Conservation (phyloP, 1,140 invertebrate species). For the Drosophila busckii region DNA sequence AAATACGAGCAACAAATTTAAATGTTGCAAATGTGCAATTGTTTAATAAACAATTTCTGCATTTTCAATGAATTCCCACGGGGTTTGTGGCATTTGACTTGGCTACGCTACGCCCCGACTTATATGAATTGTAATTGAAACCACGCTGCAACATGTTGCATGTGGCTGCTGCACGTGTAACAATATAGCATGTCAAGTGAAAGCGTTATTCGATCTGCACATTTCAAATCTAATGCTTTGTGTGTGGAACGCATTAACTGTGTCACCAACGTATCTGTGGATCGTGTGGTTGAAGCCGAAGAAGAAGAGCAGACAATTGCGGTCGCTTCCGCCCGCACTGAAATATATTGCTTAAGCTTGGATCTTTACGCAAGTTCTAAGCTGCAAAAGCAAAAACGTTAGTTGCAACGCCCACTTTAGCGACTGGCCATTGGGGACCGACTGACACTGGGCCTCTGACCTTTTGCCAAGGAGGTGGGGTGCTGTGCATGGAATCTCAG, state of each 20-base stretch:
- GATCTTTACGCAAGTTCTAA: slow-evolving; percentile 2
- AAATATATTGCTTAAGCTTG: slow-evolving; percentile 6
- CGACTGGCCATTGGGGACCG: slow-evolving; percentile 5
- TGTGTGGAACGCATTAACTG: slow-evolving; percentile 19
- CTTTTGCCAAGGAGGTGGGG: slow-evolving; percentile 34
- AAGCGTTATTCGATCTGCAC: slow-evolving; percentile 27
- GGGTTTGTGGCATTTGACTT: slow-evolving; percentile 56
- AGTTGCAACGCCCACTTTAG: slow-evolving; percentile 56
- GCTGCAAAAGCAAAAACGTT: slow-evolving; percentile 37
- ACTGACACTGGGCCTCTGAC: slow-evolving; percentile 24
- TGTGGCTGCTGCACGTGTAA: slow-evolving; percentile 4
- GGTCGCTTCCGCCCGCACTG: slow-evolving; percentile 15
- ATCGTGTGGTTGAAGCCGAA: slow-evolving; percentile 5
- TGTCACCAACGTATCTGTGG: slow-evolving; percentile 15
- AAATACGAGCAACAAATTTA: slow-evolving; percentile 41
- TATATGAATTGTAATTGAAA: slow-evolving; percentile 1
- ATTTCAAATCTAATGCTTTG: not conserved
- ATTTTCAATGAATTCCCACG: slow-evolving; percentile 40
- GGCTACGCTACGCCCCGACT: slow-evolving; percentile 3
- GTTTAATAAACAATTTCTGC: slow-evolving; percentile 15
- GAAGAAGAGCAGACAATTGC: no score
- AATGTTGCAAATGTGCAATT: slow-evolving; percentile 36
- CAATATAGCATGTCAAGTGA: slow-evolving; percentile 31
- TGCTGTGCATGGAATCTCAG: slow-evolving; percentile 6
- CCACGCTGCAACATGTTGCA: slow-evolving; percentile 12